A percentile compares a stretch with the other conserved stretches of the same genome.
phyloP scores from a whole-genome alignment of 2,797 vertebrate species.

The Coregonus suidteri region DNA sequence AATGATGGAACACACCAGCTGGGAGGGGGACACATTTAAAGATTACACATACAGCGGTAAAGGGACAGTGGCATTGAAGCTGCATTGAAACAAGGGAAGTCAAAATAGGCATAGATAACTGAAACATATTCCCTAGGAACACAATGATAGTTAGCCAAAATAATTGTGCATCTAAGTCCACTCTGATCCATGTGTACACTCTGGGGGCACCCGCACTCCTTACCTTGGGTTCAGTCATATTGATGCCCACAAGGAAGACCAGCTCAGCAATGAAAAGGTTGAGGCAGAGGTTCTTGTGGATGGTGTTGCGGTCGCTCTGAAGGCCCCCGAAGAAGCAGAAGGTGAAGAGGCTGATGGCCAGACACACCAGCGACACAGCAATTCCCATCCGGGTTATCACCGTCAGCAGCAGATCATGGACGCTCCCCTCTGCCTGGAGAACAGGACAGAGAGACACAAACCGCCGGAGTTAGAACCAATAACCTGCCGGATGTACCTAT shows the following conservation, averaged over 20 bases:
- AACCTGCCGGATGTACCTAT: too few relatives aligned
- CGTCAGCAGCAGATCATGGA: slow-evolving; percentile 90
- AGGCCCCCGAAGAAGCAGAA: slow-evolving; percentile 98
- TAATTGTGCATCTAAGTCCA: slow-evolving; percentile 12
- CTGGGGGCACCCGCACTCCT: background rate
- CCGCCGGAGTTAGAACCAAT: background rate
- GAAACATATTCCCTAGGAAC: background rate
- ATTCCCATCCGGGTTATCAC: slow-evolving; percentile 97
- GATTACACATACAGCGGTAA: slow-evolving; percentile 6
- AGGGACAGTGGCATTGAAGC: background rate
- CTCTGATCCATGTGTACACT: too few relatives aligned
- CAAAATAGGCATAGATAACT: background rate
- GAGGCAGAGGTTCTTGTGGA: slow-evolving; percentile 98
- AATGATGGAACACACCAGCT: slow-evolving; percentile 94
- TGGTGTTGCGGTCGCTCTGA: slow-evolving; percentile 97
- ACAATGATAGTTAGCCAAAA: background rate
- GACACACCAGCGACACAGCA: slow-evolving; percentile 93
- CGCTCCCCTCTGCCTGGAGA: slow-evolving; percentile 82
- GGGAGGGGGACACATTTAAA: slow-evolving; percentile 40
- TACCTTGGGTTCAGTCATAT: slow-evolving; percentile 95
- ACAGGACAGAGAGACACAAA: slow-evolving; percentile 5
- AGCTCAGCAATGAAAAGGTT: slow-evolving; percentile 97
- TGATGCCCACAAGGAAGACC: slow-evolving; percentile 97
- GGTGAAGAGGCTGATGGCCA: slow-evolving; percentile 97
- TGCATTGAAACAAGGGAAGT: background rate